These are phyloP conservation scores for Etia nguti DNA, from an alignment of 2,113 vertebrate species.

Conservation along the genomic window DNA sequence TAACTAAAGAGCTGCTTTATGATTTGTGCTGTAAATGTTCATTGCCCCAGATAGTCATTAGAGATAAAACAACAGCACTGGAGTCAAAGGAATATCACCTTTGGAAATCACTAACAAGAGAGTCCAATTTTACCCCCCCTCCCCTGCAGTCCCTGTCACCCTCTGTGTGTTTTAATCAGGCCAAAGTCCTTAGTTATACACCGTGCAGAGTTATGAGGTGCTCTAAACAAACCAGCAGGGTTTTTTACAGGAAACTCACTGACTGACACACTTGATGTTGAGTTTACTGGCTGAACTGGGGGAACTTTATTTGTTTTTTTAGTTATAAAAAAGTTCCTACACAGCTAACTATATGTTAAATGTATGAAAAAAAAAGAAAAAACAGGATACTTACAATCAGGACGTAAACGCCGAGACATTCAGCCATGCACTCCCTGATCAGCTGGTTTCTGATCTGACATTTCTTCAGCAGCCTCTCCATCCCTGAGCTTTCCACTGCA, in stretches of 20 bases:
- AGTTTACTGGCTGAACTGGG: not conserved
- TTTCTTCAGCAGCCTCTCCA: conserved; percentile 66
- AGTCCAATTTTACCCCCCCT: not conserved
- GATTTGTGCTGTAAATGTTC: conserved; percentile 13
- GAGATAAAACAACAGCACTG: not conserved
- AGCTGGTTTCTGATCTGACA: conserved; percentile 56
- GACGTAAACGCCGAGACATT: conserved; percentile 68
- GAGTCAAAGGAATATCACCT: not conserved
- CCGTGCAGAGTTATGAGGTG: not conserved
- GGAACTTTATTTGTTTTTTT: not conserved
- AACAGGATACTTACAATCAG: conserved; percentile 64
- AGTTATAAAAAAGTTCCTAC: not conserved
- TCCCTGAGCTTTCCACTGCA: not conserved
- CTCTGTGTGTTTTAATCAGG: not conserved
- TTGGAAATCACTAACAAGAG: not conserved
- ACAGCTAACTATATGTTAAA: not conserved
- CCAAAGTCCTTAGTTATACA: conserved; percentile 59
- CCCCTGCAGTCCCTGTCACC: not conserved
- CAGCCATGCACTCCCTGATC: conserved; percentile 66
- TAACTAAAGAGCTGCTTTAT: conserved; percentile 17
- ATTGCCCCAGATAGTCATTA: not conserved
- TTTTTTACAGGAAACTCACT: not conserved
- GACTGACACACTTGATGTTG: not conserved
- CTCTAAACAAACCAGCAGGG: not conserved
- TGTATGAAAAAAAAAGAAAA: too few species aligned